A percentile compares a stretch with the other conserved stretches of the same genome.
These are phyloP conservation scores for Progne subis DNA, from an alignment of 2,113 vertebrate genomes.

Conservation along the genomic window DNA sequence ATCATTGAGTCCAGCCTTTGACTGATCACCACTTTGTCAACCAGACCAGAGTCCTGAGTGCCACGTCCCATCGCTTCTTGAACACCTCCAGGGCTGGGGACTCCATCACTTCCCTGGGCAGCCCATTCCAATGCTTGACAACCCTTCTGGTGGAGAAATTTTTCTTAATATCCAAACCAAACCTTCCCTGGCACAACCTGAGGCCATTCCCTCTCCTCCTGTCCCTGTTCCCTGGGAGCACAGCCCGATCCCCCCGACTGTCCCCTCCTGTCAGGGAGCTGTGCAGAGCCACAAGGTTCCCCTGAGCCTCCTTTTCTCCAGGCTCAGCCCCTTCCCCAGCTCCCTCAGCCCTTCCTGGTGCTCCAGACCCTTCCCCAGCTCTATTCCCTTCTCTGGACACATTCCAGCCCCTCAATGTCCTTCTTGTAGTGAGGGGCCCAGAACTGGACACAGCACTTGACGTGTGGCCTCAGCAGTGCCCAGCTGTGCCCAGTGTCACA, in stretches of 20 bases:
- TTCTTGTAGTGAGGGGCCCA: neutral
- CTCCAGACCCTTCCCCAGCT: neutral
- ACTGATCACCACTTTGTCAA: no score
- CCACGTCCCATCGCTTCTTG: fast-evolving
- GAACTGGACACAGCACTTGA: fast-evolving
- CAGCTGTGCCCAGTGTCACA: neutral
- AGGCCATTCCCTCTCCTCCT: fast-evolving
- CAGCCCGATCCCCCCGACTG: fast-evolving
- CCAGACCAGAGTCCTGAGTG: neutral
- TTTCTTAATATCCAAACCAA: neutral
- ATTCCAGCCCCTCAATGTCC: neutral
- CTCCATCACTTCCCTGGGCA: neutral
- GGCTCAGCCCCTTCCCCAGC: neutral
- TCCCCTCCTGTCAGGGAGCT: neutral
- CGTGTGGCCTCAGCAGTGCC: neutral
- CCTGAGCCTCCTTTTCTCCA: neutral
- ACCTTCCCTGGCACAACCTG: neutral
- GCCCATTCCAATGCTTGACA: neutral
- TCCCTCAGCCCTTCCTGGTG: fast-evolving
- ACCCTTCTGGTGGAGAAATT: neutral
- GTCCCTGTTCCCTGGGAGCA: neutral
- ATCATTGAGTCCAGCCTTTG: neutral
- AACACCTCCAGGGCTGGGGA: neutral
- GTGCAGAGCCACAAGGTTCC: fast-evolving
- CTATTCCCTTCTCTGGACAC: fast-evolving